Base-by-base conservation (phyloP, 2,888 invertebrate genomes). In the Pyrgus malvae region DNA sequence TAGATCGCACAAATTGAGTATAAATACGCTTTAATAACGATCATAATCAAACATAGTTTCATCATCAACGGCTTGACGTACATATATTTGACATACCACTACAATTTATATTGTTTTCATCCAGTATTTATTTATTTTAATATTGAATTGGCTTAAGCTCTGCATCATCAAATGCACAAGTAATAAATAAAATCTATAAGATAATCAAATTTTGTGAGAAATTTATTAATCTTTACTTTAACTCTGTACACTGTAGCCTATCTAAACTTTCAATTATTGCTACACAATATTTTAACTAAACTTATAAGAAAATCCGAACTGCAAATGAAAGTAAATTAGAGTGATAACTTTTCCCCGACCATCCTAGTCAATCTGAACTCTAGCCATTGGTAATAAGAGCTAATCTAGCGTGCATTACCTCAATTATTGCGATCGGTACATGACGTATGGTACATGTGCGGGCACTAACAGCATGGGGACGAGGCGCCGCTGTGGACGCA, bases 381-480 rank as follows among this genome's bases (percentile, higher is more conserved):
- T 8, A 8, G 7, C 33, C 16, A 16, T n/a, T 37, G 17, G 7
- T 4, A 37, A 37, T 37, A 21, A 33, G 16, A 54, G 46, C 31
- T 46, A 46, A 54, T 23, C 9, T 44, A 27, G 53, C 53, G 53
- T 54, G 45, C 29, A 45, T 40, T 40, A 48, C 17, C 48, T 48
- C 54, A 48, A 55, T 55, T 35, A 48, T 55, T 55, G 54, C 53
- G 53, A 53, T 53, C 53, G 40, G 51, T 40, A 45, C 45, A 53
- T 40, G n/a, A 29, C 53, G 53, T 48, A 33, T 38, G 54, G 54
- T 55, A 55, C 54, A 55, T 54, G 40, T 48, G 64, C 63, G 83
- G 80, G 83, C 85, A 92, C 92, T 92, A 92, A 92, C 92, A 93
- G 93, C 93, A 92, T 91, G 92, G 90, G 78, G 80, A 82, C 79